A percentile compares a stretch with the other conserved stretches of the same genome.
Evolutionary conservation across 2,113 vertebrate species (phyloP).

Genomic region (Apus apus): DNA sequence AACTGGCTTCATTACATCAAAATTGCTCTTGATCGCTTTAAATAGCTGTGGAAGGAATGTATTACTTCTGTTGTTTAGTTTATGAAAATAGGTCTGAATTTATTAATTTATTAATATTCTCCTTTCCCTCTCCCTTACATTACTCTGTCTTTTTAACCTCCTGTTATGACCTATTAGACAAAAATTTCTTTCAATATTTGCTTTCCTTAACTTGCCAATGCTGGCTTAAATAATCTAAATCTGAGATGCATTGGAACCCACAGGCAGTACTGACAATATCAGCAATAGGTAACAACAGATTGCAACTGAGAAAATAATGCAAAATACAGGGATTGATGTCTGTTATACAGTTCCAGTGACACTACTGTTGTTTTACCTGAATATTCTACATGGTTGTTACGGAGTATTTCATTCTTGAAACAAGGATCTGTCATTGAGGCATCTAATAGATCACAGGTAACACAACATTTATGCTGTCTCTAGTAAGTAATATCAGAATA

Average conservation of each 20-base stretch:
- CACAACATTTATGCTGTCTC: not conserved
- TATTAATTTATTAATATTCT: too few relatives aligned
- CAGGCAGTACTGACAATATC: not conserved
- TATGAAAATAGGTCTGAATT: not conserved
- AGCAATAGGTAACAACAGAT: fast-evolving
- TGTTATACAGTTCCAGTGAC: not conserved
- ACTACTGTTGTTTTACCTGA: not conserved
- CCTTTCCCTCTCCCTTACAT: not conserved
- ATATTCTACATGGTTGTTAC: not conserved
- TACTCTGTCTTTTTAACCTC: not conserved
- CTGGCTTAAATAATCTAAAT: not conserved
- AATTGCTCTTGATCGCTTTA: not conserved
- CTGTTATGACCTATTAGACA: not conserved
- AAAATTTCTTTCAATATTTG: not conserved
- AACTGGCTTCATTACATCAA: not conserved
- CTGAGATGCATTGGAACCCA: not conserved
- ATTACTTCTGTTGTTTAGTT: not conserved
- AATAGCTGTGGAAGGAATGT: fast-evolving
- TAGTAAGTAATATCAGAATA: not conserved
- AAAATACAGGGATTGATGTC: not conserved
- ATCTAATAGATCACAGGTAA: not conserved
- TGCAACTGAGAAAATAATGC: not conserved
- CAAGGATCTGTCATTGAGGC: not conserved
- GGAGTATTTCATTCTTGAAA: not conserved
- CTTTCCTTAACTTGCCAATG: not conserved